Base-by-base conservation (phyloP, 2,797 vertebrate species). In the Steatocranus sp. region DNA sequence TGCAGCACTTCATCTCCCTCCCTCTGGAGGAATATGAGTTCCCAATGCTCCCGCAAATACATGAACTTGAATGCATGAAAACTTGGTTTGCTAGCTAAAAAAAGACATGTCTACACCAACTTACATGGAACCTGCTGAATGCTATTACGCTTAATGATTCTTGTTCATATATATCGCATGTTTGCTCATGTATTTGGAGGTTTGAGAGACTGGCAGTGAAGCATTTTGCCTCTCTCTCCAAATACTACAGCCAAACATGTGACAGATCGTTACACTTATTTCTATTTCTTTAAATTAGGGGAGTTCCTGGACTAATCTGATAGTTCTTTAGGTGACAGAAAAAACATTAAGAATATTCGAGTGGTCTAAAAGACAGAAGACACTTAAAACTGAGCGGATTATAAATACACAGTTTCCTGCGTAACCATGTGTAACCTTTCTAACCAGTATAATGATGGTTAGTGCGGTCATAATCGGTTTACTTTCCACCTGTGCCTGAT, bases 21-120 rank as follows among this genome's bases (percentile, higher is more conserved):
- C n/a, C 8, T 25, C 61, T 41, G 36, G 5, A 41, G 36, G 61
- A 1, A 9, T 41, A 10, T 23, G 20, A 25, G 12, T 25, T 1
- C 0, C 8, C n/a, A 9, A 4, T 68, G 8, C 8, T 23, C 20
- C 61, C 0, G 20, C n/a, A 0, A 66, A 15, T 23, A 66, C 20
- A 38, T 66, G 0, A 66, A 15, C 11, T 41, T 23, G n/a, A 66
- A 66, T 23, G 34, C 34, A 63, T 11, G 11, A 63, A 63, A 63
- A 63, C 58, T 36, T 2, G 34, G 58, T 20, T 12, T n/a, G 11
- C 34, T 38, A 38, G 4, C 58, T 63, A 8, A 36, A 63, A 63
- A 36, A 61, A n/a, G 18, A 63, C 58, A 61, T 1, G 1, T 63
- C n/a, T 6, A 23, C 11, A 0, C 15, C 34, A 41, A 66, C 34